Conservation (phyloP, 2,888 invertebrate species). For the Protophormia terraenovae region DNA sequence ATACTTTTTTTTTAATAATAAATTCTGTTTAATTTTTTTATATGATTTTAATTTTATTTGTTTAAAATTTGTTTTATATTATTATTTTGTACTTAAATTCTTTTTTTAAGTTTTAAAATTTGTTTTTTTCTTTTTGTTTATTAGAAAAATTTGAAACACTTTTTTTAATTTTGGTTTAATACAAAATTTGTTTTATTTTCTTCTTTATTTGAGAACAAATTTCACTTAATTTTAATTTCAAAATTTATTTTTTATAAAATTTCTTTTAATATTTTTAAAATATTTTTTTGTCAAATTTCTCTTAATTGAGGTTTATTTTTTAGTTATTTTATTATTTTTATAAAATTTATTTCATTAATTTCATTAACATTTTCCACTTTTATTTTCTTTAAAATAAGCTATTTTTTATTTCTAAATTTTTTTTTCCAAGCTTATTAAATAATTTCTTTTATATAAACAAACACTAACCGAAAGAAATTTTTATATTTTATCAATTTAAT, state of each 20-base stretch:
- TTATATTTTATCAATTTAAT: too few species aligned
- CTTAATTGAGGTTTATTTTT: too few species aligned
- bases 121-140: not conserved
- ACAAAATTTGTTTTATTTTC: too few species aligned
- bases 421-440: not conserved
- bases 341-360: too few species aligned
- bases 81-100: not conserved
- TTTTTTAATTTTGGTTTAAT: too few species aligned
- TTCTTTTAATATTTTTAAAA: constrained; percentile 38
- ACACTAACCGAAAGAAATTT: constrained; percentile 11
- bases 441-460: not conserved
- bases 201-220: too few species aligned
- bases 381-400: not conserved
- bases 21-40: not conserved
- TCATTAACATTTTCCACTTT: too few species aligned
- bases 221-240: not conserved
- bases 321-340: not conserved
- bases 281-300: constrained; percentile 48
- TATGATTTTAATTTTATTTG: not conserved
- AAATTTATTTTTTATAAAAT: constrained; percentile 13
- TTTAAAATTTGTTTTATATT: not conserved
- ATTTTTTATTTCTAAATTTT: not conserved
- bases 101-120: not conserved
- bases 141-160: constrained; percentile 4
- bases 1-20: not conserved